Percentiles rank a stretch among this genome's conserved stretches.
Evolutionary conservation across 2,888 invertebrate species (phyloP).

Genomic region (Ennomos quercinarius): DNA sequence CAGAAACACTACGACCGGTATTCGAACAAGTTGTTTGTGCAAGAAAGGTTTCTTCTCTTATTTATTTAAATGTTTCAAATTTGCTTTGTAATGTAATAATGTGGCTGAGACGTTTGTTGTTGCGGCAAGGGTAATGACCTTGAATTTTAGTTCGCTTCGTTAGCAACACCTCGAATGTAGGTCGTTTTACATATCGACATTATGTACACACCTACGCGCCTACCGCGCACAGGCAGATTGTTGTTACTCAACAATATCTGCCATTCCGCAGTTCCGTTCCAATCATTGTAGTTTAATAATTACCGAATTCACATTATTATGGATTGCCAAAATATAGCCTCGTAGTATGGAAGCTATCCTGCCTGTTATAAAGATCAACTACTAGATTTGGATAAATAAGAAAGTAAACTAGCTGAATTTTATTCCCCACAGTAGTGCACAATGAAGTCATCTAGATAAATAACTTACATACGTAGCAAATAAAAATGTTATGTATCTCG

Average conservation of each 20-base stretch:
- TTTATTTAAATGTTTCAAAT: conserved; percentile 79
- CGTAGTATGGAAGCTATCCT: too few relatives aligned
- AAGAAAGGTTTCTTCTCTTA: conserved; percentile 77
- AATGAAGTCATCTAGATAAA: too few relatives aligned
- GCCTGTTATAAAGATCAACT: too few relatives aligned
- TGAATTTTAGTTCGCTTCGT: conserved; percentile 58
- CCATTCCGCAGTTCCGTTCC: background rate
- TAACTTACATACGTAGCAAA: too few relatives aligned
- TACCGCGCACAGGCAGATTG: conserved; percentile 2
- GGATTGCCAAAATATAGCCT: too few relatives aligned
- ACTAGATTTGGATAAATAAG: too few relatives aligned
- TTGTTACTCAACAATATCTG: conserved; percentile 16
- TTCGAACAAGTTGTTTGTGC: conserved; percentile 75
- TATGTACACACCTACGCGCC: conserved; percentile 20
- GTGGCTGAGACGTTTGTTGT: conserved; percentile 64
- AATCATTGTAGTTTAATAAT: background rate
- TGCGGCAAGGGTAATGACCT: conserved; percentile 74
- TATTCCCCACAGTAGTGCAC: too few relatives aligned
- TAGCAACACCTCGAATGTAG: conserved; percentile 61
- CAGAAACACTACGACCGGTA: conserved; percentile 60
- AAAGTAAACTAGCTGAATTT: too few relatives aligned
- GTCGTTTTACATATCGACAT: conserved; percentile 44
- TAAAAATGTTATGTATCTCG: too few relatives aligned
- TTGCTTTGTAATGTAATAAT: conserved; percentile 73
- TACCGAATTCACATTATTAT: too few relatives aligned